Evolutionary conservation across 1,140 invertebrate species (phyloP), one percentile per base, ranked within the genome.

Genomic region (Notospermus geniculatus): DNA sequence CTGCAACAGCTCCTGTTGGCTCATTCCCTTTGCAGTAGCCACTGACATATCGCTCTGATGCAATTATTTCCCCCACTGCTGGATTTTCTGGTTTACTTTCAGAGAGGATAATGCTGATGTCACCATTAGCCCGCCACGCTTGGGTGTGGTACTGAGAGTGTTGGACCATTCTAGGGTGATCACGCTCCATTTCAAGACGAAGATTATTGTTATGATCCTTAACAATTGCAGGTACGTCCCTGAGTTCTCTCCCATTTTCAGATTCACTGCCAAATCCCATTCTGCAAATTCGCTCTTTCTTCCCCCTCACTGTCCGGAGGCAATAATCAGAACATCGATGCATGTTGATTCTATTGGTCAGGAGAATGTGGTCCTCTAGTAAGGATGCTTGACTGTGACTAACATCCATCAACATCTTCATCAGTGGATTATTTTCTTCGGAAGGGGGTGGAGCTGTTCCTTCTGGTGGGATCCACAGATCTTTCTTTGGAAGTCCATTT

Each of bases 301-400:
- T n/a, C n/a, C n/a, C n/a, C n/a, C n/a, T n/a, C n/a, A n/a, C n/a
- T 11, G 39, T 43, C 19, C 39, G 11, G 36, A 2, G 29, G 22
- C 56, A 63, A 13, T 59, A 59, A 28, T 66, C 59, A 19, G 61
- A 66, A 45, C 59, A 69, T 39, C 54, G 55, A 36, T 69, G 67
- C 13, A 61, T 22, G 52, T 68, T 65, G 23, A 68, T 22, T 29
- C 41, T 11, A 50, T 62, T 64, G 23, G 54, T 58, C 7, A 65
- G 28, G 7, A 68, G 9, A 17, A 62, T 19, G 22, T 62, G 52
- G 27, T 62, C 41, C 56, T 61, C 65, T 22, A 64, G 27, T 15
- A 66, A 19, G 25, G 28, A 41, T 41, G 60, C 65, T 55, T 67
- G 62, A 27, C 58, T 43, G 39, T 43, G 11, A 58, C 15, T 9